A percentile compares a stretch with the other conserved stretches of the same genome.
These are phyloP conservation scores for Gonatopus flavifemur DNA, from an alignment of 1,140 invertebrate genomes.

Conservation along the genomic window DNA sequence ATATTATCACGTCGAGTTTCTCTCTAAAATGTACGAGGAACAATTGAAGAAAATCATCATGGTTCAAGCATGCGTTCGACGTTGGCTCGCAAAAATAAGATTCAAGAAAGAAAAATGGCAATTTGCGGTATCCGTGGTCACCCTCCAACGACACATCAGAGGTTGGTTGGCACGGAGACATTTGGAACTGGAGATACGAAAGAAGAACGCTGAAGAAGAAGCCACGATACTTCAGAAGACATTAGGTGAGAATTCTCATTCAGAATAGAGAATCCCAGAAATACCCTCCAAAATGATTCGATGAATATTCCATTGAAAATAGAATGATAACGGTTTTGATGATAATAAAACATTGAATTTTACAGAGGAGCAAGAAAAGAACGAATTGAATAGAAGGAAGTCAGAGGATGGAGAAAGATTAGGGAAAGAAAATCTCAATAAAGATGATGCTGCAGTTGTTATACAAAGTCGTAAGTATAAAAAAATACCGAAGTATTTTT, in stretches of 20 bases:
- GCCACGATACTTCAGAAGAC: conserved; percentile 17
- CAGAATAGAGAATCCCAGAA: not conserved
- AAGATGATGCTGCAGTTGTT: conserved; percentile 64
- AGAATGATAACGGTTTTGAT: no score
- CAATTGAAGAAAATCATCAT: conserved; percentile 70
- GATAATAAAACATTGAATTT: conserved; percentile 26
- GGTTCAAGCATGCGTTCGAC: conserved; percentile 71
- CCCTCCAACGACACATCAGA: conserved; percentile 68
- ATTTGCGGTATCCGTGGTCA: conserved; percentile 67
- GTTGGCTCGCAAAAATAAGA: conserved; percentile 68
- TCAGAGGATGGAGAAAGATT: not conserved
- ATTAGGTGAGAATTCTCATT: conserved; percentile 20
- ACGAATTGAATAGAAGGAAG: not conserved
- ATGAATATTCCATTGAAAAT: no score
- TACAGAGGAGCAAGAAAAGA: conserved; percentile 17
- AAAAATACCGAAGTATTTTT: no score
- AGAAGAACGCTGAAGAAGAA: conserved; percentile 44
- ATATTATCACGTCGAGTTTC: conserved; percentile 82
- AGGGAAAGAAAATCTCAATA: conserved; percentile 57
- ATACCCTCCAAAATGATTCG: no score
- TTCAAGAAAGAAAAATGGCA: conserved; percentile 64
- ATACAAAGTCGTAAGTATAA: conserved; percentile 68
- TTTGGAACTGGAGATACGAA: conserved; percentile 50
- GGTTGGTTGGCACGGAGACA: conserved; percentile 65
- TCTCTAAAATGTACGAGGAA: conserved; percentile 77